phyloP scores from a whole-genome alignment of 2,113 vertebrate species.

The Eulacestoma nigropectus region DNA sequence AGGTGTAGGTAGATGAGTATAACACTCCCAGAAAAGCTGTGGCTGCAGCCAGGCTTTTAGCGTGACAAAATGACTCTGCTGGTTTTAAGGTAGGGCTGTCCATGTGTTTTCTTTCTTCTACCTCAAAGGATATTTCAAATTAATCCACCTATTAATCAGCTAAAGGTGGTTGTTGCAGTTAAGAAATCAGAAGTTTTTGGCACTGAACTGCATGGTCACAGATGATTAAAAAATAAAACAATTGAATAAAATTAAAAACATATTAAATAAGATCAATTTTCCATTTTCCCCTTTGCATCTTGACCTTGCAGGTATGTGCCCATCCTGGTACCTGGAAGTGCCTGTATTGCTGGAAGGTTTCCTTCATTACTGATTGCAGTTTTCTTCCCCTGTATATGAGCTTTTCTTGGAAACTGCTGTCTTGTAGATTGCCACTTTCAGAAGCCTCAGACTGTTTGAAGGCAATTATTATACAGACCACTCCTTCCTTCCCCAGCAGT shows the following conservation, averaged over 20 bases:
- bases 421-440: background rate
- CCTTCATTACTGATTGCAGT: background rate
- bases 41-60: background rate
- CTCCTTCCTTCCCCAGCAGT: background rate
- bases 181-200: background rate
- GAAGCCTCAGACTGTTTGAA: background rate
- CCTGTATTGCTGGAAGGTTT: background rate
- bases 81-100: background rate
- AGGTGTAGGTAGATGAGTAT: background rate
- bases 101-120: background rate
- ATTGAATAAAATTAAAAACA: background rate
- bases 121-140: background rate
- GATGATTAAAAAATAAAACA: background rate
- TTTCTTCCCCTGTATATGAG: background rate
- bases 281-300: background rate
- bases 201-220: background rate
- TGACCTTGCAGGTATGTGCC: background rate
- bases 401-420: background rate
- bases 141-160: background rate
- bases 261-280: background rate
- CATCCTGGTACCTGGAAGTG: background rate
- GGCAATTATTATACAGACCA: background rate
- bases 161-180: background rate
- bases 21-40: background rate
- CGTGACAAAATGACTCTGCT: background rate